These are phyloP conservation scores for Calyptommatus sinebrachiatus DNA, from an alignment of 2,113 vertebrate genomes.

Conservation along the genomic window DNA sequence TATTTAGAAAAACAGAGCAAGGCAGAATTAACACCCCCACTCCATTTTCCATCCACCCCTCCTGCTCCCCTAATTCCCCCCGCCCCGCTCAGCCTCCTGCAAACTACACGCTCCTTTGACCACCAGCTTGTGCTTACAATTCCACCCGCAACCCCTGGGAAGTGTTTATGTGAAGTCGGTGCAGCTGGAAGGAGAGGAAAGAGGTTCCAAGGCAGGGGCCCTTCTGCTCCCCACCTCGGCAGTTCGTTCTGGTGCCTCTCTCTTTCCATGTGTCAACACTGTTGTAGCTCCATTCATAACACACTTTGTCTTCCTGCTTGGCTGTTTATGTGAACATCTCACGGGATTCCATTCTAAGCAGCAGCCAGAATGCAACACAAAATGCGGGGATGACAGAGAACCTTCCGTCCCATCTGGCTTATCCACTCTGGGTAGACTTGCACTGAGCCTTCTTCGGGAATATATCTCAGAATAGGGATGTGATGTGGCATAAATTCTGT, in stretches of 20 bases:
- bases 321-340: constrained; percentile 15
- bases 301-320: not conserved
- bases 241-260: not conserved
- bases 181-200: not conserved
- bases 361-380: not conserved
- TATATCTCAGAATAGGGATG: too few relatives aligned
- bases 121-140: constrained; percentile 4
- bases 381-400: not conserved
- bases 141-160: not conserved
- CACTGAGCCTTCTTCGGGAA: too few relatives aligned
- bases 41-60: not conserved
- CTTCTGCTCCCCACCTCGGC: not conserved
- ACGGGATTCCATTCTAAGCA: not conserved
- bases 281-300: not conserved
- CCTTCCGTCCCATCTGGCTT: too few relatives aligned
- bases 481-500: too few relatives aligned
- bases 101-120: not conserved
- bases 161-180: constrained; percentile 15
- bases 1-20: too few relatives aligned
- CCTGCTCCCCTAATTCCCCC: not conserved
- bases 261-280: not conserved
- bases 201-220: not conserved
- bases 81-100: not conserved
- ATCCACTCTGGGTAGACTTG: too few relatives aligned
- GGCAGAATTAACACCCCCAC: not conserved